Conservation (phyloP, 2,797 vertebrate species). For the Enteromius fasciolatus region DNA sequence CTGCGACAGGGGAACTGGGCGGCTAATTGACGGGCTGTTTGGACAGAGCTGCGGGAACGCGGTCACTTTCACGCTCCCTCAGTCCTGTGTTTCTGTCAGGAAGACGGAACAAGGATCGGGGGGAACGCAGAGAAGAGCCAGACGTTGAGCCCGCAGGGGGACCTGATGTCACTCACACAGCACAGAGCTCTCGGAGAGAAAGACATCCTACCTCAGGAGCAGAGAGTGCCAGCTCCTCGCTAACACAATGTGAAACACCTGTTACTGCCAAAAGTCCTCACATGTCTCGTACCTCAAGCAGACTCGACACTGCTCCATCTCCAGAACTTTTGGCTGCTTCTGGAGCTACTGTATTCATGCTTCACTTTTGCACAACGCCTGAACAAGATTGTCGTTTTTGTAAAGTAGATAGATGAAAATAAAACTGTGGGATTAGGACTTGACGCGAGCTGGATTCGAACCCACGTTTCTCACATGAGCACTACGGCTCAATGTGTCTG, state of each 20-base stretch:
- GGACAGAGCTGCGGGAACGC: slow-evolving; percentile 70
- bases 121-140: slow-evolving; percentile 40
- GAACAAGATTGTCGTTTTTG: neutral
- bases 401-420: neutral
- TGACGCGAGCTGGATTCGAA: neutral
- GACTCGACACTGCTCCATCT: slow-evolving; percentile 12
- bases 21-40: slow-evolving; percentile 79
- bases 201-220: slow-evolving; percentile 50
- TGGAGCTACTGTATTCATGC: neutral
- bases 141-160: slow-evolving; percentile 65
- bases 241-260: slow-evolving; percentile 56
- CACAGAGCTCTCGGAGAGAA: slow-evolving; percentile 58
- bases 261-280: slow-evolving; percentile 47
- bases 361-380: neutral
- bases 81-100: slow-evolving; percentile 66
- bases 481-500: neutral
- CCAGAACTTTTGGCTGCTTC: slow-evolving; percentile 31
- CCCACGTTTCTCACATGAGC: neutral
- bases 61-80: slow-evolving; percentile 80
- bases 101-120: slow-evolving; percentile 50
- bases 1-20: slow-evolving; percentile 69
- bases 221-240: slow-evolving; percentile 39
- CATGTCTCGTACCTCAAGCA: slow-evolving; percentile 18
- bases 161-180: slow-evolving; percentile 70
- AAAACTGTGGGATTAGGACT: neutral